A percentile compares a stretch with the other conserved stretches of the same genome.
phyloP scores from a whole-genome alignment of 2,888 invertebrate genomes.

The Lymantria dispar region DNA sequence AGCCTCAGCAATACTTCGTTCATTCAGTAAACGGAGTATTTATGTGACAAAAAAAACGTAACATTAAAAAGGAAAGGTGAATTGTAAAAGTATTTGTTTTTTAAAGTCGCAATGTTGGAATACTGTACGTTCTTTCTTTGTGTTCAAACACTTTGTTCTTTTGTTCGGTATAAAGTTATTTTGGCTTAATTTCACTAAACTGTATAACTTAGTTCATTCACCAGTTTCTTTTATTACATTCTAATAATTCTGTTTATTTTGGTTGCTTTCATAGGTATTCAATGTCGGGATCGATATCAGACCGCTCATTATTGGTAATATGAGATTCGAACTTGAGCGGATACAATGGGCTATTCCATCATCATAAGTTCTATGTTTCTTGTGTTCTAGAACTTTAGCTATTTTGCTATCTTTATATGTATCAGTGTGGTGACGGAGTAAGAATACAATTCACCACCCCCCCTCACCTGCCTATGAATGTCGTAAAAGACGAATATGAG shows the following conservation, averaged over 20 bases:
- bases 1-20: background rate
- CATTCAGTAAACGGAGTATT: slow-evolving; percentile 4
- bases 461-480: no score
- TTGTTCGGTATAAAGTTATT: slow-evolving; percentile 29
- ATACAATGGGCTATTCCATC: background rate
- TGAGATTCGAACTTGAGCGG: background rate
- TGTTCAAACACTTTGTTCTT: slow-evolving; percentile 26
- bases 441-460: no score
- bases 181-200: slow-evolving; percentile 26
- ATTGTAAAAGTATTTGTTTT: slow-evolving; percentile 27
- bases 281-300: background rate
- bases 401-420: no score
- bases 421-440: no score
- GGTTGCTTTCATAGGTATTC: background rate
- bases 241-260: background rate
- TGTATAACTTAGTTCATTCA: slow-evolving; percentile 4
- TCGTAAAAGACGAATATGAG: no score
- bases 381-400: no score
- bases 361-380: no score
- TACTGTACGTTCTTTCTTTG: slow-evolving; percentile 19
- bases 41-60: slow-evolving; percentile 23
- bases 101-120: slow-evolving; percentile 26
- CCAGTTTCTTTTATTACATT: slow-evolving; percentile 8
- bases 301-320: background rate
- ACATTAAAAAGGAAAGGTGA: slow-evolving; percentile 17